Evolutionary conservation across 2,113 vertebrate species (phyloP).

Genomic region (Grammomys surdaster): DNA sequence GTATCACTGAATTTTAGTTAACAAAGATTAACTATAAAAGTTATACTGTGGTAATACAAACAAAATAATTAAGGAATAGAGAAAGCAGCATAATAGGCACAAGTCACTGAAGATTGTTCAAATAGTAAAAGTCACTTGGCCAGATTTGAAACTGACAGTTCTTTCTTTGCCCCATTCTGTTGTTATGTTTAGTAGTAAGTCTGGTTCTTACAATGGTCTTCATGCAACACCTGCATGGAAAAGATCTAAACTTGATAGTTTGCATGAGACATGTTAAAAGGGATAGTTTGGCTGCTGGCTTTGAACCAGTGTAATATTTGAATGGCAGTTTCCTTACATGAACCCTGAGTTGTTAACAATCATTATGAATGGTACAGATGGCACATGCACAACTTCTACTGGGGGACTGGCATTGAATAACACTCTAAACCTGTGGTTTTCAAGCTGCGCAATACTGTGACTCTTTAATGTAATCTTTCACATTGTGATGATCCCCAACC

Average conservation of each 20-base stretch:
- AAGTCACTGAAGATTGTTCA: not conserved
- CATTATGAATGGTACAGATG: not conserved
- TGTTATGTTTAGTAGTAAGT: not conserved
- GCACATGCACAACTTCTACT: not conserved
- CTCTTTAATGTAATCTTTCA: not conserved
- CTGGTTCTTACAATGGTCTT: not conserved
- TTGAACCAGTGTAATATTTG: not conserved
- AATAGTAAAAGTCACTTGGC: not conserved
- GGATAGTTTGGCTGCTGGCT: not conserved
- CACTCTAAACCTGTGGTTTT: not conserved
- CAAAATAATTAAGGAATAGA: not conserved
- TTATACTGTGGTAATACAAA: not conserved
- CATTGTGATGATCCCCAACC: not conserved
- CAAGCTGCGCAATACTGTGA: too few relatives aligned
- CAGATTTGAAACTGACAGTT: not conserved
- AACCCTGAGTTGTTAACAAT: not conserved
- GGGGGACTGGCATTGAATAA: not conserved
- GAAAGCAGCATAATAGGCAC: not conserved
- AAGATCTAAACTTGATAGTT: not conserved
- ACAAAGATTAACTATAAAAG: not conserved
- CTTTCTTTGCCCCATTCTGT: not conserved
- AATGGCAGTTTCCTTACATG: not conserved
- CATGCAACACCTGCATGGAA: not conserved
- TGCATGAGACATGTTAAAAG: not conserved
- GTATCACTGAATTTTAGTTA: conserved; percentile 15